phyloP scores from a whole-genome alignment of 1,140 invertebrate genomes.

The Cylas formicarius region DNA sequence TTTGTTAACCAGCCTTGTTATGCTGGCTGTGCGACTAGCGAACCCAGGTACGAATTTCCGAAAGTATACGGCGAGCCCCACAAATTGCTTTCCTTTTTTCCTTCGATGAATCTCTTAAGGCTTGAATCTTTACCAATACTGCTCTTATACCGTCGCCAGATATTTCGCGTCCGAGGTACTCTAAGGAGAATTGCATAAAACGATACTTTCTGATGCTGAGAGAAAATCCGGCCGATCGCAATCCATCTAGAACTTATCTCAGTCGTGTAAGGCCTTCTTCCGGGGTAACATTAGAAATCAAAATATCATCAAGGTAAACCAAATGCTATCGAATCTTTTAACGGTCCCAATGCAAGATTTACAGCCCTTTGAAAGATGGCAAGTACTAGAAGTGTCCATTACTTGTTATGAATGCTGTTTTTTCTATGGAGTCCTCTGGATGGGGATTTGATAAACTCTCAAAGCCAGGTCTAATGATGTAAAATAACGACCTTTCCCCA shows the following conservation, averaged over 20 bases:
- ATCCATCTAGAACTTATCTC: conserved; percentile 18
- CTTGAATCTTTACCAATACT: too few species aligned
- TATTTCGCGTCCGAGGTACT: conserved; percentile 21
- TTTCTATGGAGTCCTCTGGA: conserved; percentile 27
- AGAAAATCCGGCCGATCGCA: conserved; percentile 11
- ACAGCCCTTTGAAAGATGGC: conserved; percentile 18
- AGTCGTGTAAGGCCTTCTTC: conserved; percentile 23
- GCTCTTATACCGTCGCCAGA: conserved; percentile 20
- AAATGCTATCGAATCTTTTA: conserved; percentile 9
- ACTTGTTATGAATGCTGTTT: conserved; percentile 25
- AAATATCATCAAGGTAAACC: conserved; percentile 28
- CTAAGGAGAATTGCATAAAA: conserved; percentile 9
- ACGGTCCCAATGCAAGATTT: conserved; percentile 28
- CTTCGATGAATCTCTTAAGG: conserved; percentile 25
- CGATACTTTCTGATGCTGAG: conserved; percentile 19
- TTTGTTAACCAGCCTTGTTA: conserved; percentile 28
- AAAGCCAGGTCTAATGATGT: conserved; percentile 32
- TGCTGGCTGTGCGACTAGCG: conserved; percentile 12
- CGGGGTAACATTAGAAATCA: conserved; percentile 23
- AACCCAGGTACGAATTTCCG: conserved; percentile 29
- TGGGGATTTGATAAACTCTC: conserved; percentile 33
- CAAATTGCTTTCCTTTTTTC: conserved; percentile 34
- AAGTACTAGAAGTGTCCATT: conserved; percentile 28
- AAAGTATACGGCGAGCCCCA: conserved; percentile 32
- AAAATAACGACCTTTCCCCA: conserved; percentile 23